Evolutionary conservation across 2,113 vertebrate genomes (phyloP).

Genomic region (Vulpes lagopus): DNA sequence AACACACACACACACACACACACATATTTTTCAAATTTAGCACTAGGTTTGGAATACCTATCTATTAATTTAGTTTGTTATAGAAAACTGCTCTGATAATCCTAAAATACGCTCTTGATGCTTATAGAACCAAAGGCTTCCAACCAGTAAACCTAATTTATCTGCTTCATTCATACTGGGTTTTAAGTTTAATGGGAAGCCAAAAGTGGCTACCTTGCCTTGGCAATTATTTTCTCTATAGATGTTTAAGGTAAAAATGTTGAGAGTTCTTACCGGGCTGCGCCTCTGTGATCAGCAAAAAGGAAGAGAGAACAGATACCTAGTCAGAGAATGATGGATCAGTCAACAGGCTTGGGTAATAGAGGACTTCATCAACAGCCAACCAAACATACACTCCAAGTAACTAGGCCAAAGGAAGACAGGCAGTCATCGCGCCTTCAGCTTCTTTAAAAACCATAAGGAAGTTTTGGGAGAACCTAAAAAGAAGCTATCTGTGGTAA

Average conservation of each 20-base stretch:
- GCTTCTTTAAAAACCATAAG: background rate
- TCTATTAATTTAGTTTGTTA: background rate
- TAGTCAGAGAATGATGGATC: conserved; percentile 97
- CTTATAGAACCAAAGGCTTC: background rate
- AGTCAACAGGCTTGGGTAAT: conserved; percentile 88
- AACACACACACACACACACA: background rate
- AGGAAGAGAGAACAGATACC: conserved; percentile 99
- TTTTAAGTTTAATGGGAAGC: conserved; percentile 22
- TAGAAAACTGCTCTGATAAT: conserved; percentile 3
- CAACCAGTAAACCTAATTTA: background rate
- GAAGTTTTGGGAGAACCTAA: background rate
- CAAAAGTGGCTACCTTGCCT: background rate
- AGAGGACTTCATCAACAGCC: conserved; percentile 52
- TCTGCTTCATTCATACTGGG: background rate
- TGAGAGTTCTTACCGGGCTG: conserved; percentile 95
- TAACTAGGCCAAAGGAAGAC: background rate
- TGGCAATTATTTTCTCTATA: conserved; percentile 43
- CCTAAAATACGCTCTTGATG: background rate
- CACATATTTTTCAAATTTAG: background rate
- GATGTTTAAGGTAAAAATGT: conserved; percentile 69
- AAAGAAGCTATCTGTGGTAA: background rate
- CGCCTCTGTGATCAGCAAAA: conserved; percentile 99
- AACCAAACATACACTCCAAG: background rate
- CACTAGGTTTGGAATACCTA: background rate
- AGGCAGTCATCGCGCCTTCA: background rate